phyloP scores from a whole-genome alignment of 2,888 invertebrate genomes.

The Amaurobius ferox region DNA sequence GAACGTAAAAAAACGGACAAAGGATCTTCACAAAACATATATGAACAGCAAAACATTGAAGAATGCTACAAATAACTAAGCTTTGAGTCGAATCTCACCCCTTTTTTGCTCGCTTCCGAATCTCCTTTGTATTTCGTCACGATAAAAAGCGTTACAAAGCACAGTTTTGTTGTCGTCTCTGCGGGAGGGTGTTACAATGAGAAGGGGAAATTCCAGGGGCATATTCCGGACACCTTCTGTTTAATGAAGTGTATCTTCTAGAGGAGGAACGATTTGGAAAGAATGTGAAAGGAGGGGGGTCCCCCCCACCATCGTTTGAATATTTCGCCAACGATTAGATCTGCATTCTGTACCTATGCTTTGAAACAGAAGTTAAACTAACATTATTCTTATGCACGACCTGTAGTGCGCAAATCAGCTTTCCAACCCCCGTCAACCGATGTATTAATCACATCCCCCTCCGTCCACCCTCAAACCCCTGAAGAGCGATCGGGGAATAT shows the following conservation, averaged over 20 bases:
- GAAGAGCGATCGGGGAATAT: too few species aligned
- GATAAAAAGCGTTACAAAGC: not conserved
- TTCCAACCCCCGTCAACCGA: not conserved
- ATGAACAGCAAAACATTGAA: conserved; percentile 36
- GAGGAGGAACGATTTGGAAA: conserved; percentile 53
- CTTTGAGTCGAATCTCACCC: conserved; percentile 6
- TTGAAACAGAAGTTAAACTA: conserved; percentile 52
- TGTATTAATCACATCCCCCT: not conserved
- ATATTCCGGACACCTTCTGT: conserved; percentile 62
- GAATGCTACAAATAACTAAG: conserved; percentile 48
- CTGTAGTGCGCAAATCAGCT: conserved; percentile 3
- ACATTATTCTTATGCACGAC: conserved; percentile 47
- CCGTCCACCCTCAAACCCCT: too few species aligned
- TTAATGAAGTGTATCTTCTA: conserved; percentile 68
- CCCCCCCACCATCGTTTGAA: conserved; percentile 51
- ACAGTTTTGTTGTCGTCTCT: conserved; percentile 7
- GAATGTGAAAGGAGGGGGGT: conserved; percentile 30
- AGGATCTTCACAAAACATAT: not conserved
- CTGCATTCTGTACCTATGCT: conserved; percentile 48
- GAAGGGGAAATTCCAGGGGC: conserved; percentile 23
- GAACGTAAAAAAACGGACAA: too few species aligned
- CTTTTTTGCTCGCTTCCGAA: not conserved
- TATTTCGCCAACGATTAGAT: conserved; percentile 69
- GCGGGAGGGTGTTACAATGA: conserved; percentile 6
- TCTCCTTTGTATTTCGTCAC: not conserved